Base-by-base conservation (phyloP, 1,140 invertebrate species). In the Solenopsis invicta region DNA sequence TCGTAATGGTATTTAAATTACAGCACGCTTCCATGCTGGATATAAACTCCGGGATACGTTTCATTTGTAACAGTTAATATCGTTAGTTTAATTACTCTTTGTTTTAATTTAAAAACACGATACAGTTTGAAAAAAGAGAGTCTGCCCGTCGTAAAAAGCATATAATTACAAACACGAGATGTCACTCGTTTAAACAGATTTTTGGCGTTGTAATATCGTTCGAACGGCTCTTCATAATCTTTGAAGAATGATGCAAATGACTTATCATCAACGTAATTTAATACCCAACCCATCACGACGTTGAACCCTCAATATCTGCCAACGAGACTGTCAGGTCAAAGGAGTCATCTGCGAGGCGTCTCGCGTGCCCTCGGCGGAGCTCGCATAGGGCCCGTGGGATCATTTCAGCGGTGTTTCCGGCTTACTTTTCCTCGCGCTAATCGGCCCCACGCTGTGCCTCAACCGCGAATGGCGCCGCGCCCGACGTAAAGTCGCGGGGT, bases 401-500 rank as follows among this genome's bases (percentile, higher is more conserved):
- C 52, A 24, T 61, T 13, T 24, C 66, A 41, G 12, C 48, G 29
- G 45, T 45, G 61, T 52, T 81, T 86, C 77, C 62, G 75, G 64
- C 66, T 62, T 72, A n/a, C 61, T 84, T 67, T 72, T 66, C 66
- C 34, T 16, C 45, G 48, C 56, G 34, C 34, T 74, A 74, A 82
- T 87, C 67, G 67, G 29, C 67, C 12, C 29, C 66, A 61, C n/a
- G 64, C 52, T 74, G 78, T 0, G 37, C 18, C 54, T 18, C 18
- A 18, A 52, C 82, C 82, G 61, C 67, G 64, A 87, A 87, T 62
- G 82, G 64, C 72, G 21, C 71, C 54, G 50, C 52, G 64, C 13
- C 45, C 24, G 72, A 13, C n/a, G 24, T 56, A 78, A 85, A 84
- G 54, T 34, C 78, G 45, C 78, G 48, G 50, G 71, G 21, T 45